Base-by-base conservation (phyloP, 2,888 invertebrate species). In the Trachelus stipa region DNA sequence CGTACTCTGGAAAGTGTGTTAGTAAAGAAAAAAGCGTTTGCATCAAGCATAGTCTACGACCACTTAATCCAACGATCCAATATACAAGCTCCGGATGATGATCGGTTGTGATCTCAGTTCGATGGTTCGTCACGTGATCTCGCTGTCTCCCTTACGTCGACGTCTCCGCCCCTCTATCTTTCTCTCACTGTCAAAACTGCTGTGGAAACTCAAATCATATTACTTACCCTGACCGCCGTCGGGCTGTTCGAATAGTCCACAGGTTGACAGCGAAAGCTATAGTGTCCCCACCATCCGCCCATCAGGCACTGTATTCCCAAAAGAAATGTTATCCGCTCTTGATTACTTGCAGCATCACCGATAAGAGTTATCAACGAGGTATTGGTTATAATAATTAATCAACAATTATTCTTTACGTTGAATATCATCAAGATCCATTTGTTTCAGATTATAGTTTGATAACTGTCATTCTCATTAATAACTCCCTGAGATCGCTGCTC, bases 261-360 rank as follows among this genome's bases (percentile, higher is more conserved):
- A 81, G 97, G 97, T 93, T 98, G 97, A 93, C 98, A 98, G 91
- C 95, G 95, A 91, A 96, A 95, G 92, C 95, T 97, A 95, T 98
- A 98, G 91, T 96, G 95, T 90, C 95, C 94, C 94, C 96, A 95
- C 97, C 97, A 98, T 92, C 97, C 97, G 90, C 96, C 96, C 95
- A 96, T 95, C 93, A 96, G 94, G 92, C 96, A 95, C 96, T 96
- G 93, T 92, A 92, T 92, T 88, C 77, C 77, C 80, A 88, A 84
- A 87, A 84, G 79, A 81, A 79, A 82, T 68, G 81, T 85, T 85
- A 85, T 87, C 85, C 85, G 85, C 83, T 81, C 83, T 83, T 80
- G 79, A 56, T 6, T 56, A 56, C 56, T 56, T 6, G 23, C 56
- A 56, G 56, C 9, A 56, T 56, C 56, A 56, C 56, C 23, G 23